A percentile compares a stretch with the other conserved stretches of the same genome.
phyloP scores from a whole-genome alignment of 2,888 invertebrate genomes.

The Thymelicus lineola region DNA sequence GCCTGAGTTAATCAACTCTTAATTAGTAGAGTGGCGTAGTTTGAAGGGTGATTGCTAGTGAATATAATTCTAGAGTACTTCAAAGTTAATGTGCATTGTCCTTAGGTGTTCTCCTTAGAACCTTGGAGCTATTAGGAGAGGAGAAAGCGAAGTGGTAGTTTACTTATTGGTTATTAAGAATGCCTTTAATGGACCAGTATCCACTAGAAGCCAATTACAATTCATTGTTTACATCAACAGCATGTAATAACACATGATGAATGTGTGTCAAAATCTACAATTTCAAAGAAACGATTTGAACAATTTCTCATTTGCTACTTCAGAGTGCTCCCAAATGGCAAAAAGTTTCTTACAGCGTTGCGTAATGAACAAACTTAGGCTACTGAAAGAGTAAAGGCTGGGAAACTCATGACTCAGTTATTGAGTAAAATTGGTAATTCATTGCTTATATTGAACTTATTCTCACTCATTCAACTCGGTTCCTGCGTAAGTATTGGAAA shows the following conservation, averaged over 20 bases:
- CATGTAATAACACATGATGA: slow-evolving; percentile 1
- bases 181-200: too few relatives aligned
- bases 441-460: slow-evolving; percentile 65
- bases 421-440: slow-evolving; percentile 73
- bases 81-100: too few relatives aligned
- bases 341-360: slow-evolving; percentile 56
- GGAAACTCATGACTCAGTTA: slow-evolving; percentile 63
- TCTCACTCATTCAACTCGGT: slow-evolving; percentile 35
- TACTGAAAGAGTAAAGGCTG: slow-evolving; percentile 70
- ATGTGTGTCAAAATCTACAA: slow-evolving; percentile 6
- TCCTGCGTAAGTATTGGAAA: slow-evolving; percentile 55
- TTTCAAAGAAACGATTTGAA: slow-evolving; percentile 26
- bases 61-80: too few relatives aligned
- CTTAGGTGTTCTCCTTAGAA: too few relatives aligned
- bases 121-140: too few relatives aligned
- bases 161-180: too few relatives aligned
- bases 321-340: slow-evolving; percentile 44
- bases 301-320: slow-evolving; percentile 36
- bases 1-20: too few relatives aligned
- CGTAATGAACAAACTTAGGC: slow-evolving; percentile 72
- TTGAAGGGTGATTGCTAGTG: too few relatives aligned
- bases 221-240: too few relatives aligned
- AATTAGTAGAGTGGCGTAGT: too few relatives aligned
- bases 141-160: too few relatives aligned
- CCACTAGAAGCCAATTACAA: too few relatives aligned